Evolutionary conservation across 2,113 vertebrate species (phyloP).

Genomic region (Dolichotis patagonum): DNA sequence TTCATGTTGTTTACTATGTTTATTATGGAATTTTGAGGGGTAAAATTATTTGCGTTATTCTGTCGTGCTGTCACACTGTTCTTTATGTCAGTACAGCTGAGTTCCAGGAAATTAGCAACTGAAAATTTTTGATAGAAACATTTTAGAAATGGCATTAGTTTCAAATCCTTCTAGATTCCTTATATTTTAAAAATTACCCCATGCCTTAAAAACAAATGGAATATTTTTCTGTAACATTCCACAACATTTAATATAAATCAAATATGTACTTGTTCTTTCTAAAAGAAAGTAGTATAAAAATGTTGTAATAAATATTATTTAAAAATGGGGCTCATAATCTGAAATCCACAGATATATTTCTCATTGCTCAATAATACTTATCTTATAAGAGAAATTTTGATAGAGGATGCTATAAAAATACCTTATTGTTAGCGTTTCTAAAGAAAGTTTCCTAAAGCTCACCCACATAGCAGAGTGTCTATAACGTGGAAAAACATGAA

Average conservation of each 20-base stretch:
- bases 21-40: neutral
- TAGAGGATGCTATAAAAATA: neutral
- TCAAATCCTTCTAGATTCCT: neutral
- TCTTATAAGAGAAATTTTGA: neutral
- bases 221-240: neutral
- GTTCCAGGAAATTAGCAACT: slow-evolving; percentile 20
- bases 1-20: neutral
- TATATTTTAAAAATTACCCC: neutral
- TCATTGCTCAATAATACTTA: neutral
- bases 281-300: neutral
- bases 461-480: neutral
- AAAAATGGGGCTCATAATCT: neutral
- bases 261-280: neutral
- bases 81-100: slow-evolving; percentile 26
- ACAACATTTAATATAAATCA: neutral
- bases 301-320: neutral
- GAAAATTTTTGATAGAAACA: neutral
- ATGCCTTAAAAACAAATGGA: neutral
- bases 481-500: neutral
- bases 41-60: neutral
- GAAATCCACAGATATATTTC: neutral
- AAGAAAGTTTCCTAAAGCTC: neutral
- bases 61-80: neutral
- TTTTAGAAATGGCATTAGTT: neutral
- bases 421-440: neutral